Evolutionary conservation across 2,113 vertebrate species (phyloP), one percentile per base, ranked within the genome.

Genomic region (Heloderma charlesbogerti): DNA sequence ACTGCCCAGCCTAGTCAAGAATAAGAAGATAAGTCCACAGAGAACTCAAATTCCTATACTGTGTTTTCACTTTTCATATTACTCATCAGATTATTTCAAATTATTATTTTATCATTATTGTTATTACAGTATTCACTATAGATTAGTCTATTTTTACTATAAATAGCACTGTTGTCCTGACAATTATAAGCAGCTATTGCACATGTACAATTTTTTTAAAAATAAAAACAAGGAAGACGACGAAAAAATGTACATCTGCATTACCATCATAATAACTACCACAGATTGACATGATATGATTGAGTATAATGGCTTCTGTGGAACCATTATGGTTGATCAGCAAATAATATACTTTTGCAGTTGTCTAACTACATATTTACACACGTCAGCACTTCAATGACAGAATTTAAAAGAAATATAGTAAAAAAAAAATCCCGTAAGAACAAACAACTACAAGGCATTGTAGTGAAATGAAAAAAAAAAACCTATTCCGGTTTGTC

Each of bases 311-410:
- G 96, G 96, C 95, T 96, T 95, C 95, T 89, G 89, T 93, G 96
- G 95, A 98, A 95, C 96, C 96, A 96, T 96, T 92, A 93, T 95
- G 96, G 96, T 96, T 93, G 96, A 98, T 98, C 97, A 97, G 97
- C 97, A 97, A 97, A 97, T 97, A 98, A 97, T 97, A 97, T 96
- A 97, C 95, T 97, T 97, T 94, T 95, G 92, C 97, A 97, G 97
- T 96, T 96, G 96, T 97, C 97, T 97, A 95, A 96, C 95, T 96
- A 96, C 96, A 95, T 98, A 97, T 98, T 97, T 97, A 98, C 96
- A 97, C 97, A 96, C 97, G 97, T 97, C 97, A 98, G 93, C 92
- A 96, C 94, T 96, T 94, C 93, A 95, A 93, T 96, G 97, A 97
- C 96, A 97, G 97, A 97, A 97, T 97, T 96, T 95, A 95, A 97